phyloP scores from a whole-genome alignment of 1,140 invertebrate genomes.

The Euschistus heros region DNA sequence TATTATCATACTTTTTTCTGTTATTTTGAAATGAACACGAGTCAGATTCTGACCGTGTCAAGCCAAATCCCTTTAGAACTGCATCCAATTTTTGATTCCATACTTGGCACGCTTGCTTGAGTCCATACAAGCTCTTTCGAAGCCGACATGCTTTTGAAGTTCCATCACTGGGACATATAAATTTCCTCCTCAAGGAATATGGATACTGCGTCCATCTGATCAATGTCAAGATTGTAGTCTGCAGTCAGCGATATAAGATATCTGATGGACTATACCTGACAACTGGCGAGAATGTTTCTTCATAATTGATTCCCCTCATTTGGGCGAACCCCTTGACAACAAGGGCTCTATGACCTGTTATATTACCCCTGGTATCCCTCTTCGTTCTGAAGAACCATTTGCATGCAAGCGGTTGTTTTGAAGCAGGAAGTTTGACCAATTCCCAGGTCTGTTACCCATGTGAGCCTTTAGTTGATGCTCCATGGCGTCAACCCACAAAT shows the following conservation, averaged over 20 bases:
- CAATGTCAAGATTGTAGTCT: conserved; percentile 31
- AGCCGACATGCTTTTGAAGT: background rate
- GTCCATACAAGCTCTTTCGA: background rate
- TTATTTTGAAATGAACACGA: background rate
- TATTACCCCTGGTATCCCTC: conserved; percentile 29
- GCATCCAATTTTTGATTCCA: background rate
- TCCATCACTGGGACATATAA: conserved; percentile 35
- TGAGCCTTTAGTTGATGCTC: no score
- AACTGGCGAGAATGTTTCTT: conserved; percentile 35
- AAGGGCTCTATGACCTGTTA: conserved; percentile 35
- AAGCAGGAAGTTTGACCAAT: no score
- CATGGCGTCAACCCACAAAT: no score
- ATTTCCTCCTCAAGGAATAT: conserved; percentile 36
- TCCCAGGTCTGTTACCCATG: no score
- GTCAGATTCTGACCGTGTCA: background rate
- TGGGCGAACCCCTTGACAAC: conserved; percentile 38
- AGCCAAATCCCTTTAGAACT: background rate
- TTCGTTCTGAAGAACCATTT: conserved; percentile 37
- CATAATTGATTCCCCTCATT: conserved; percentile 33
- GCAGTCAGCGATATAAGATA: conserved; percentile 34
- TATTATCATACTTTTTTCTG: background rate
- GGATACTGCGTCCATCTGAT: conserved; percentile 34
- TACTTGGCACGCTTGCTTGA: background rate
- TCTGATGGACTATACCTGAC: conserved; percentile 34
- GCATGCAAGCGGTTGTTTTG: no score